Evolutionary conservation across 1,140 invertebrate species (phyloP).

Genomic region (Zaprionus ghesquierei): DNA sequence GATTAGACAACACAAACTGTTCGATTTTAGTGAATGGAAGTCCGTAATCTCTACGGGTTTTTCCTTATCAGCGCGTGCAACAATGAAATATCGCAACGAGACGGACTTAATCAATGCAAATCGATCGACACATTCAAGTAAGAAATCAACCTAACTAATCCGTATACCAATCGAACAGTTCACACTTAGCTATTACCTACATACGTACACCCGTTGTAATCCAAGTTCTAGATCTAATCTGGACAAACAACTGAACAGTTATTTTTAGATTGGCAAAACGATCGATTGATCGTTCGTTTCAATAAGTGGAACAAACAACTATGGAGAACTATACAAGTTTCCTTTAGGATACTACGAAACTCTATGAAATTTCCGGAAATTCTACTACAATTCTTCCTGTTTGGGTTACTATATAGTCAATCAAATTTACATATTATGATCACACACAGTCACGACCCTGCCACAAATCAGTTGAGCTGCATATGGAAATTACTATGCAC

Average conservation of each 20-base stretch:
- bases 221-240: neutral
- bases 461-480: neutral
- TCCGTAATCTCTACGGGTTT: neutral
- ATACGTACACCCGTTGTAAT: neutral
- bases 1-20: constrained; percentile 55
- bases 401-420: neutral
- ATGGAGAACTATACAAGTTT: neutral
- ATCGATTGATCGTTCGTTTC: neutral
- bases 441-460: neutral
- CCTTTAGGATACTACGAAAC: no score
- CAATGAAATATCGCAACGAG: neutral
- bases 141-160: neutral
- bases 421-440: neutral
- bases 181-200: neutral
- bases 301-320: neutral
- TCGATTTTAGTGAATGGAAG: constrained; percentile 73
- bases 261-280: neutral
- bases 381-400: neutral
- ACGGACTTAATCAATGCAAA: neutral
- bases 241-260: neutral
- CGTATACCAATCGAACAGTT: neutral
- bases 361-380: neutral
- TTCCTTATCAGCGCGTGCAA: constrained; percentile 11
- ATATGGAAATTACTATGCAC: constrained; percentile 2
- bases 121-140: neutral